Evolutionary conservation across 2,888 invertebrate genomes (phyloP), one percentile per base, ranked within the genome.

Genomic region (Tinea trinotella): DNA sequence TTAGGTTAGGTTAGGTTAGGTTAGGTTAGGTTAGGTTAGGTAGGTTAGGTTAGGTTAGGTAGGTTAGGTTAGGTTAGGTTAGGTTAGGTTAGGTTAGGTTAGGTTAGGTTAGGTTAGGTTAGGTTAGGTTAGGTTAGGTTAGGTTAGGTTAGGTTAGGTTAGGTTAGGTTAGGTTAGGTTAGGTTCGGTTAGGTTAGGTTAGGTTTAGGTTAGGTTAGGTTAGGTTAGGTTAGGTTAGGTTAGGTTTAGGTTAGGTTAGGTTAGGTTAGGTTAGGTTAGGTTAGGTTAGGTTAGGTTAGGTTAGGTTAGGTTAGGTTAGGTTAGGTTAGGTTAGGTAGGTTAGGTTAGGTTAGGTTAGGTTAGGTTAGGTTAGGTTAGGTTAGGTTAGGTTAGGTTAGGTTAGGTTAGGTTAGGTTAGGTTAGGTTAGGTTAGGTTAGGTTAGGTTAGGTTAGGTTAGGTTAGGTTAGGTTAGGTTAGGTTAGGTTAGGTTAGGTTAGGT

Each of bases 391-490:
- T 60, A 58, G 59, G 59, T 58, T 58, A 57, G 56, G 59, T 56
- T 59, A 57, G 57, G 59, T 57, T 59, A 57, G 58, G 59, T 57
- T 59, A 57, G 58, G 59, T 59, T 60, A 58, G 59, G 59, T 59
- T 60, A 59, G 58, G 58, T 59, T 59, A 59, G 59, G 59, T 58
- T 60, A 58, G 59, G 59, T 60, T 60, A 60, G 59, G 59, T 60
- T 59, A 58, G 59, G 58, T 59, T 59, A 60, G 60, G 59, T 59
- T 60, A 59, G 59, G 57, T 58, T 58, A 56, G 56, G 56, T 48
- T 49, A 49, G 48, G 36, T 36, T 36, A 48, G 18, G 36, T 36
- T 36, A 36, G 36, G 36, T 36, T 36, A 36, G 36, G 36, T 36
- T 36, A 36, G 36, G 36, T 36, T 36, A 36, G 36, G 36, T 36